Base-by-base conservation (phyloP, 1,140 invertebrate species). In the Dreissena rostriformis region DNA sequence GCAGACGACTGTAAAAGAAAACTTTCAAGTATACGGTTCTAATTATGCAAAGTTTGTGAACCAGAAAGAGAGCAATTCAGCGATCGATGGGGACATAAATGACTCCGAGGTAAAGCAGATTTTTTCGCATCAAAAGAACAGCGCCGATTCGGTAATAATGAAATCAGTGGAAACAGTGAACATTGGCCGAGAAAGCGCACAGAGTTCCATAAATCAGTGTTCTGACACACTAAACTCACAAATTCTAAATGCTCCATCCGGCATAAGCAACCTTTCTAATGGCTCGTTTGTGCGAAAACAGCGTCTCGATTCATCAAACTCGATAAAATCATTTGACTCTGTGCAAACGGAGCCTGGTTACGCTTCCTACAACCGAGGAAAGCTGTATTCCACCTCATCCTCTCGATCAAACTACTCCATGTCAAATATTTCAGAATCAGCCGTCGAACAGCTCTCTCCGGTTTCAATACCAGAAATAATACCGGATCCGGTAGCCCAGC, bases 121-220 rank as follows among this genome's bases (percentile, higher is more conserved):
- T 63, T 74, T 82, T 55, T 51, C 71, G 6, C 80, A 82, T 49
- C 80, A 82, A 29, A 72, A 82, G 75, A 82, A 82, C 73, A 82
- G 80, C 75, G 80, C 80, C 7, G 80, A 82, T 75, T 82, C 80
- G 10, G 80, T 82, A n/a, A 82, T 82, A 67, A 82, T 82, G 80
- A 82, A 82, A 82, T 73, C 80, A 55, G 55, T 82, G 66, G 80
- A 82, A 75, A 61, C 63, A 29, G 11, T 19, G 53, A 68, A 51
- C 39, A 67, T 39, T 68, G 53, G 39, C 63, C 49, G 65, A 67
- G 49, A 39, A 51, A 55, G 53, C 1, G 26, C 57, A 52, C 26
- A 52, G 22, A 24, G 26, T 71, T 70, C 77, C 24, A 70, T 51
- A 39, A 66, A 29, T 19, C 70, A 39, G 24, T 68, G 77, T 17